A percentile compares a stretch with the other conserved stretches of the same genome.
These are phyloP conservation scores for Clitarchus hookeri DNA, from an alignment of 2,888 invertebrate species.

Conservation along the genomic window DNA sequence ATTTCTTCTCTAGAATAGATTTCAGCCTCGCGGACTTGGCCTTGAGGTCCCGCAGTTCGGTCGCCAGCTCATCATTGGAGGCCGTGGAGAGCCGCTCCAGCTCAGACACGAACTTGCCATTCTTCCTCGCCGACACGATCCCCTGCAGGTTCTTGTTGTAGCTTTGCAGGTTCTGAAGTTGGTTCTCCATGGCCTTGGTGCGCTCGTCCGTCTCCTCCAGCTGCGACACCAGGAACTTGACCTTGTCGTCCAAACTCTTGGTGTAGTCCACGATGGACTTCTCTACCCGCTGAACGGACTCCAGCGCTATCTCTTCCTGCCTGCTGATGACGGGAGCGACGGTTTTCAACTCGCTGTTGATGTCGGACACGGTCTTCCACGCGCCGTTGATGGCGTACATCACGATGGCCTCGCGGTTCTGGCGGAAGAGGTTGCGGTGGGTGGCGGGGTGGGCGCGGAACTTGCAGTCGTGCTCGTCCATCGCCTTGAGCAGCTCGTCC, in stretches of 20 bases:
- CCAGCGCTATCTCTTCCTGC: neutral
- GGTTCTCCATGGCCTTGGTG: neutral
- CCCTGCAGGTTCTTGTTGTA: conserved; percentile 1
- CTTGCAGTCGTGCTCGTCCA: neutral
- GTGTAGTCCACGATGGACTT: neutral
- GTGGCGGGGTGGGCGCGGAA: neutral
- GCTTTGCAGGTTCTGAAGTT: neutral
- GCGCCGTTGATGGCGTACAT: neutral
- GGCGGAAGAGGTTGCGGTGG: neutral
- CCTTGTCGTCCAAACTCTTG: neutral
- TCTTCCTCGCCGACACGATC: neutral
- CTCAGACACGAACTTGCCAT: neutral
- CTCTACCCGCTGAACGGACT: neutral
- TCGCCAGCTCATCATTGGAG: neutral
- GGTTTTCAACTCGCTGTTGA: neutral
- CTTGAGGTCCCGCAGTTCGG: neutral
- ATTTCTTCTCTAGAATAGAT: neutral
- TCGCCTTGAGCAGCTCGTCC: neutral
- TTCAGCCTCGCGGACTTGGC: neutral
- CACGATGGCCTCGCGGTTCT: neutral
- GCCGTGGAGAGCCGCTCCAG: neutral
- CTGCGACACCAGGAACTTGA: neutral
- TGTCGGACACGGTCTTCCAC: neutral
- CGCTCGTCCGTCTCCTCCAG: conserved; percentile 3
- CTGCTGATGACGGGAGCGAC: neutral